Evolutionary conservation across 2,888 invertebrate species (phyloP), one percentile per base, ranked within the genome.

Genomic region (Sabatieria punctata): DNA sequence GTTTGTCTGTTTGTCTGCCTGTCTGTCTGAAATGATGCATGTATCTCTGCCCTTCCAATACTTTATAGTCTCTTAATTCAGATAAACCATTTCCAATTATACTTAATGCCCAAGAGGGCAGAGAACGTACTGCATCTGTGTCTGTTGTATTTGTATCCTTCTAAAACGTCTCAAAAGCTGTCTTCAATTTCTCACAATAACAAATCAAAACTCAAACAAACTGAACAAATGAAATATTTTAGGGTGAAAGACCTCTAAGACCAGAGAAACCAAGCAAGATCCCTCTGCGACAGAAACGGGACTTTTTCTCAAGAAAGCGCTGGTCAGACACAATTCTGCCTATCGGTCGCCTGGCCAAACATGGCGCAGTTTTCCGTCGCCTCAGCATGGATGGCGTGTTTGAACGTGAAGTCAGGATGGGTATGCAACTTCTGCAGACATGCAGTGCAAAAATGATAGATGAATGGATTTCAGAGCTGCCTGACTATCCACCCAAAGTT

Each of bases 291-390:
- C 55, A 54, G 48, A 55, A 54, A 51, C 46, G 51, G 23, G 57
- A 58, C 49, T 59, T 60, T 51, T 24, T 59, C 38, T 52, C 55
- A 8, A 53, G 53, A 45, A 55, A 55, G 46, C 52, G 56, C 43
- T 60, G 58, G 58, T 58, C 58, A 1, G 58, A 57, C 45, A 57
- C 57, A 30, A 51, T 59, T 35, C 58, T 69, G 41, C 67, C 68
- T 2, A 66, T 69, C 47, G 70, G 70, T 36, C 60, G 65, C 18
- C 53, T 70, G 43, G 65, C 68, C 19, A 62, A 67, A 48, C 58
- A 65, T 54, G 66, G 67, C 48, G 67, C 68, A 49, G 61, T 68
- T 53, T 67, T 68, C 61, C 59, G 68, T 48, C 60, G 64, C 45
- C 63, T 68, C 46, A 61, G 64, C 18, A 65, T 63, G 51, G 56